Evolutionary conservation across 2,888 invertebrate species (phyloP).

Genomic region (Cryptocheilus praepositus): DNA sequence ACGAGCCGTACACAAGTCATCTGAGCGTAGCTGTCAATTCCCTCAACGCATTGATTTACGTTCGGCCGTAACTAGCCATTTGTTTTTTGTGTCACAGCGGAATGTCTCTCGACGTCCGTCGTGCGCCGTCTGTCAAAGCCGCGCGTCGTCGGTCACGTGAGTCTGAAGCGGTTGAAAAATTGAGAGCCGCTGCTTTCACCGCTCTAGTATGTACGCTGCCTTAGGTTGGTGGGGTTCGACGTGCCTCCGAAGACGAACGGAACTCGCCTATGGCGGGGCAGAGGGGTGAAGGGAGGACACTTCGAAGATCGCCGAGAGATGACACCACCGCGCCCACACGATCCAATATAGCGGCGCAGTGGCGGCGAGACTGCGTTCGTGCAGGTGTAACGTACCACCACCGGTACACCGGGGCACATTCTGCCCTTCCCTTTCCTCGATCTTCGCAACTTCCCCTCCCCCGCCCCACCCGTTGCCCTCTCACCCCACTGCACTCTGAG

Average conservation of each 20-base stretch:
- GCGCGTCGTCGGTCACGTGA: not conserved
- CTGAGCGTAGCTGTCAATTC: no score
- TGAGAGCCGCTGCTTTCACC: not conserved
- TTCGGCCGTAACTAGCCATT: no score
- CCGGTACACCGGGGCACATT: constrained; percentile 21
- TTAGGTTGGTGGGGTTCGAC: constrained; percentile 54
- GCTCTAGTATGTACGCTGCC: constrained; percentile 7
- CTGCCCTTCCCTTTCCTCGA: constrained; percentile 29
- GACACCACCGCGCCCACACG: constrained; percentile 69
- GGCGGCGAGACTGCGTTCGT: constrained; percentile 36
- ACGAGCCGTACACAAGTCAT: no score
- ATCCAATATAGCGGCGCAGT: constrained; percentile 49
- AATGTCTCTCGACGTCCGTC: no score
- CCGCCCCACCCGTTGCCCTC: constrained; percentile 15
- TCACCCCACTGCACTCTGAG: constrained; percentile 1
- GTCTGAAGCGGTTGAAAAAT: not conserved
- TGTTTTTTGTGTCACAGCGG: no score
- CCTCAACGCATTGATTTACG: no score
- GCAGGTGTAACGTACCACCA: constrained; percentile 62
- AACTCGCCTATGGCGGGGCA: constrained; percentile 31
- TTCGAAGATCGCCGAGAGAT: constrained; percentile 70
- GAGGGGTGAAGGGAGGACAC: constrained; percentile 53
- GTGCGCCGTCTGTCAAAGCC: no score
- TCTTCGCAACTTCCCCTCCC: constrained; percentile 18
- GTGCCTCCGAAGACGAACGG: constrained; percentile 48